phyloP scores from a whole-genome alignment of 2,113 vertebrate species.

The Meles meles region DNA sequence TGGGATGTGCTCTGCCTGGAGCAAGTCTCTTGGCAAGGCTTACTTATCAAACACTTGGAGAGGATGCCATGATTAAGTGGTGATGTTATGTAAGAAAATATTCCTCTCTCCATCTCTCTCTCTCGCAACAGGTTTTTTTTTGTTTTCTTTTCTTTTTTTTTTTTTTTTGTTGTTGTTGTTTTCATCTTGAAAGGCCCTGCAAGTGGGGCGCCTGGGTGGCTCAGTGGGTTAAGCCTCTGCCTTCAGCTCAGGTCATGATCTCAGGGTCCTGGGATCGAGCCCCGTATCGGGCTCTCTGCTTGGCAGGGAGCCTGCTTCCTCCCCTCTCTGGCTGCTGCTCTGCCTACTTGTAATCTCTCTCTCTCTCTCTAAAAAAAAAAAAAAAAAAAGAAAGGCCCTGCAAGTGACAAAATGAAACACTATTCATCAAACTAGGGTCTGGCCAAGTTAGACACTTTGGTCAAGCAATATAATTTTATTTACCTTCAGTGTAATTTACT shows the following conservation, averaged over 20 bases:
- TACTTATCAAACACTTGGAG: slow-evolving; percentile 59
- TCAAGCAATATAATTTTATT: slow-evolving; percentile 70
- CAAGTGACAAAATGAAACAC: slow-evolving; percentile 72
- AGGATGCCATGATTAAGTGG: slow-evolving; percentile 68
- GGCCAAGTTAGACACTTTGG: slow-evolving; percentile 68
- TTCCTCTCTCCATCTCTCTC: not conserved
- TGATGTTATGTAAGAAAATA: slow-evolving; percentile 70
- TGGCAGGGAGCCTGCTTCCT: too few species aligned
- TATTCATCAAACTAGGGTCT: slow-evolving; percentile 74
- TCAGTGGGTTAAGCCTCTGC: too few species aligned
- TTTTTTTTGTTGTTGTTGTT: slow-evolving; percentile 47
- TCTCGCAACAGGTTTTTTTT: not conserved
- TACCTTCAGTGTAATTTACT: slow-evolving; percentile 68
- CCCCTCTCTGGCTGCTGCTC: too few species aligned
- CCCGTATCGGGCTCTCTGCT: too few species aligned
- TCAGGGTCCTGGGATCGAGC: too few species aligned
- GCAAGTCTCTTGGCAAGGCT: slow-evolving; percentile 48
- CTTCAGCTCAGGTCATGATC: too few species aligned
- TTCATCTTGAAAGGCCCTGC: slow-evolving; percentile 29
- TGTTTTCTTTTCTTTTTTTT: not conserved
- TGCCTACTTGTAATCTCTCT: too few species aligned
- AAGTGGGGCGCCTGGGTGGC: too few species aligned
- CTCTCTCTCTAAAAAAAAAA: too few species aligned
- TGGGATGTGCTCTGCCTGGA: accelerated
- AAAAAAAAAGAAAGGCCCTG: slow-evolving; percentile 43